Percentiles rank a stretch among this genome's conserved stretches.
Conservation (phyloP, 2,797 vertebrate genomes). For the Oceanodroma leucorhoa region DNA sequence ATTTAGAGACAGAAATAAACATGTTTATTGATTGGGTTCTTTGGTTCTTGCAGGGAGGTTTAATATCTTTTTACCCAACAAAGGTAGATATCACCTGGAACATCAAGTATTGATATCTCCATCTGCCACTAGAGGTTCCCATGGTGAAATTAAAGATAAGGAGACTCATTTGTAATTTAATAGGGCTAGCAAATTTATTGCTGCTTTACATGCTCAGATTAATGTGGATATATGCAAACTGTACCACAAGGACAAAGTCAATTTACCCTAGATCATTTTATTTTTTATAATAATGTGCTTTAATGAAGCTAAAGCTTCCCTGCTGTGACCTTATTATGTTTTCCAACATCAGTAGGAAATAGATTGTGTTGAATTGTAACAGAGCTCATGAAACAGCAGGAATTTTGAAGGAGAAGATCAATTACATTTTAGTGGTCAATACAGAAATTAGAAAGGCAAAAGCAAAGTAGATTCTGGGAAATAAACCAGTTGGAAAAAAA, state of each 20-base stretch:
- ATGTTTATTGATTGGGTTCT: not conserved
- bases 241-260: slow-evolving; percentile 72
- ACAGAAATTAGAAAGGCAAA: slow-evolving; percentile 35
- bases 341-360: slow-evolving; percentile 72
- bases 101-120: not conserved
- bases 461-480: not conserved
- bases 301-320: slow-evolving; percentile 78
- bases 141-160: slow-evolving; percentile 62
- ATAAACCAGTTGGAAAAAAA: not conserved
- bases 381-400: slow-evolving; percentile 77
- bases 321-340: slow-evolving; percentile 79
- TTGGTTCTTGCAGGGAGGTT: not conserved
- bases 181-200: slow-evolving; percentile 50
- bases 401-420: slow-evolving; percentile 68
- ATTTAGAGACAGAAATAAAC: slow-evolving; percentile 46
- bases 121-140: slow-evolving; percentile 60
- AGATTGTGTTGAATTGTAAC: slow-evolving; percentile 65
- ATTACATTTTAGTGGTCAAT: slow-evolving; percentile 65
- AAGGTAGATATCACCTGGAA: slow-evolving; percentile 5
- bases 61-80: slow-evolving; percentile 7
- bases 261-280: slow-evolving; percentile 72
- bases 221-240: slow-evolving; percentile 67
- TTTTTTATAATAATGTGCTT: slow-evolving; percentile 76
- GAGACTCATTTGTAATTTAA: slow-evolving; percentile 38
- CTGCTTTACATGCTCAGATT: slow-evolving; percentile 69